phyloP scores from a whole-genome alignment of 2,113 vertebrate species.

The Ptilonorhynchus violaceus region DNA sequence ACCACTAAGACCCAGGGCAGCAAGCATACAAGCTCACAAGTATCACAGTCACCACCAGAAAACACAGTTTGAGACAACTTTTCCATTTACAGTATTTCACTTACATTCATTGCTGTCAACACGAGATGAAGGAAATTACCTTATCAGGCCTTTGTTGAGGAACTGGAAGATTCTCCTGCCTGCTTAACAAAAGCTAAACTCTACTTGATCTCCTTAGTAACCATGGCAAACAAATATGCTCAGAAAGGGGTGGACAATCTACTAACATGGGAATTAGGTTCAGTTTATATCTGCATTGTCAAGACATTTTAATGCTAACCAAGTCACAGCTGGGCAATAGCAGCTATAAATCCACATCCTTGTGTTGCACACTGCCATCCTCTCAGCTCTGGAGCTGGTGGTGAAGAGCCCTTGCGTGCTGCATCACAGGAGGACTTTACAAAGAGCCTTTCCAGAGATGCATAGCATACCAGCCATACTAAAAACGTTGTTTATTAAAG shows the following conservation, averaged over 20 bases:
- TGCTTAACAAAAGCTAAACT: not conserved
- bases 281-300: not conserved
- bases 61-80: not conserved
- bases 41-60: not conserved
- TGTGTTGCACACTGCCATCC: not conserved
- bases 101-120: not conserved
- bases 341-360: not conserved
- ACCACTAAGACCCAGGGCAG: not conserved
- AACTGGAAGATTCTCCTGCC: conserved; percentile 77
- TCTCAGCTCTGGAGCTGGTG: conserved; percentile 71
- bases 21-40: not conserved
- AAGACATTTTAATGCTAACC: not conserved
- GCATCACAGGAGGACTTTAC: conserved; percentile 75
- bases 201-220: not conserved
- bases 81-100: not conserved
- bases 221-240: not conserved
- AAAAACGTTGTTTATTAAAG: conserved; percentile 75
- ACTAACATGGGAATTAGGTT: not conserved
- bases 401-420: conserved; percentile 71
- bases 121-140: conserved; percentile 35
- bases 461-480: conserved; percentile 71
- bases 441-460: conserved; percentile 75
- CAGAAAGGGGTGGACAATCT: not conserved
- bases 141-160: conserved; percentile 82
- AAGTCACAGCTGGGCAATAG: not conserved